Percentiles rank a stretch among this genome's conserved stretches.
Conservation (phyloP, 2,888 invertebrate genomes). For the Plutella xylostella region DNA sequence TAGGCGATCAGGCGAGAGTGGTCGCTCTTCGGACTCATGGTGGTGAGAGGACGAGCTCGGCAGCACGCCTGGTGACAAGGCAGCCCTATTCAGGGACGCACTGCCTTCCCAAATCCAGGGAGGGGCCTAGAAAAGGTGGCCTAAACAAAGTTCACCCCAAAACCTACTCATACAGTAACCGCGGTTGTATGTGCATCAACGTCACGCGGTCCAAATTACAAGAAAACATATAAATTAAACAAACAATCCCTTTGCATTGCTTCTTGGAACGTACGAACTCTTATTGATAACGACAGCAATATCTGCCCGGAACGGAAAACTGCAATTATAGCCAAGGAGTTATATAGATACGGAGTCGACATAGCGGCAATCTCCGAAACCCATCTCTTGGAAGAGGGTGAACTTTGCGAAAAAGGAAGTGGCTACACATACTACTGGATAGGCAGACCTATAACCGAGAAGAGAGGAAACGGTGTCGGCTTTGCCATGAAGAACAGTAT, state of each 20-base stretch:
- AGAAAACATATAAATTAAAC: not conserved
- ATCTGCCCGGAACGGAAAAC: constrained; percentile 15
- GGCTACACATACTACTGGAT: too few relatives aligned
- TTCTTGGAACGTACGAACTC: constrained; percentile 13
- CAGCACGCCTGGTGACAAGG: not conserved
- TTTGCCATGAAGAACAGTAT: not conserved
- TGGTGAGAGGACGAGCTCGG: not conserved
- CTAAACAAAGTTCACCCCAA: constrained; percentile 9
- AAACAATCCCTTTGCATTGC: not conserved
- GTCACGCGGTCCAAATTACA: not conserved
- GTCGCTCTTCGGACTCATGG: not conserved
- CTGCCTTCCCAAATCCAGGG: constrained; percentile 10
- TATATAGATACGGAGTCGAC: constrained; percentile 6
- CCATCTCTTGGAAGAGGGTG: too few relatives aligned
- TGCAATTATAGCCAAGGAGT: constrained; percentile 8
- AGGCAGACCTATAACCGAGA: too few relatives aligned
- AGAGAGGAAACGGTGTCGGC: not conserved
- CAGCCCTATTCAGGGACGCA: constrained; percentile 14
- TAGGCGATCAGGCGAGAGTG: too few relatives aligned
- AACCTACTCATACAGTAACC: not conserved
- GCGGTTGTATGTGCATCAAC: constrained; percentile 6
- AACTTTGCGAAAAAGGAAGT: too few relatives aligned
- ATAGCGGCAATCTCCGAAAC: too few relatives aligned
- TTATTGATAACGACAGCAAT: constrained; percentile 13
- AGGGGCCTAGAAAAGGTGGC: too few relatives aligned